A percentile compares a stretch with the other conserved stretches of the same genome.
Evolutionary conservation across 1,140 invertebrate species (phyloP).

Genomic region (Drosophila lini): DNA sequence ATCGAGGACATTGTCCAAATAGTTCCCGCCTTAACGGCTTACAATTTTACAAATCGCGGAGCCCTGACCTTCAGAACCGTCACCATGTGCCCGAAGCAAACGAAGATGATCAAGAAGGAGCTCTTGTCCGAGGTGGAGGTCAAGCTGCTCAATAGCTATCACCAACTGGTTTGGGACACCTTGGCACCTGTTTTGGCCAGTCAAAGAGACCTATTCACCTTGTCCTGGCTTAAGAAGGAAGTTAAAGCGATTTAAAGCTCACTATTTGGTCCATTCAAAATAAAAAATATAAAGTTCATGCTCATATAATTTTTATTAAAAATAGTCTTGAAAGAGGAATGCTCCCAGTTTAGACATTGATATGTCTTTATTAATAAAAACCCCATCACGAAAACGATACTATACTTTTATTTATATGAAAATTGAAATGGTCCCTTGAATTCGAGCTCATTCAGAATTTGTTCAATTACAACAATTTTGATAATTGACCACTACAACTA

Average conservation of each 20-base stretch:
- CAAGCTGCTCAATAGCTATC: conserved; percentile 92
- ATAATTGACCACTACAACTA: no score
- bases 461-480: no score
- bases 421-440: no score
- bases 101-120: conserved; percentile 91
- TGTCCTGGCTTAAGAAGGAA: conserved; percentile 91
- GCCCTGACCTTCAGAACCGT: conserved; percentile 96
- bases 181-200: conserved; percentile 89
- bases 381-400: no score
- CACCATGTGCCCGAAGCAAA: conserved; percentile 97
- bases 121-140: conserved; percentile 93
- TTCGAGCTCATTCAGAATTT: no score
- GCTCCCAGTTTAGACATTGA: no score
- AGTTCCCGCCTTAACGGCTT: conserved; percentile 87
- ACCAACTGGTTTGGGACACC: conserved; percentile 89
- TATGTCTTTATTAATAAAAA: no score
- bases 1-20: conserved; percentile 95
- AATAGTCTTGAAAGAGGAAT: no score
- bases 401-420: neutral
- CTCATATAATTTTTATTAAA: no score
- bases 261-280: no score
- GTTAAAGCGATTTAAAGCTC: conserved; percentile 86
- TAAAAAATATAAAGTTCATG: no score
- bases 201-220: conserved; percentile 87
- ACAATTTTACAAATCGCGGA: conserved; percentile 89